Percentiles rank a stretch among this genome's conserved stretches.
Conservation (phyloP, 2,888 invertebrate genomes). For the Melolontha melolontha region DNA sequence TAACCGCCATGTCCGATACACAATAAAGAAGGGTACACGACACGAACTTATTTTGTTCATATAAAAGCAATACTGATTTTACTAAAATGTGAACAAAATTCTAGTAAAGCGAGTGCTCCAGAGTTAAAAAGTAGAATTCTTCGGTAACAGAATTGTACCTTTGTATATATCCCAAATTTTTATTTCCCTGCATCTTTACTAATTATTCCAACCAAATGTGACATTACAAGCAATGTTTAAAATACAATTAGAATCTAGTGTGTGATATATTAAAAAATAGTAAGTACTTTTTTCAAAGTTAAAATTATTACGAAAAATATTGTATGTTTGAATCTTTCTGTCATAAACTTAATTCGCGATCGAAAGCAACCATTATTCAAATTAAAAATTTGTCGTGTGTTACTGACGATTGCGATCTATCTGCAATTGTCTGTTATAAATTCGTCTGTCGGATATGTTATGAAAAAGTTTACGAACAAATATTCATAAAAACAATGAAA, state of each 20-base stretch:
- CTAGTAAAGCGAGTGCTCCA: too few relatives aligned
- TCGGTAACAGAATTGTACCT: too few relatives aligned
- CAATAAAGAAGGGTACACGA: too few relatives aligned
- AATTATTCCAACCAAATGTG: constrained; percentile 53
- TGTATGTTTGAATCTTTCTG: constrained; percentile 1
- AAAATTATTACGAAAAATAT: too few relatives aligned
- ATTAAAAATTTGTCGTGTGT: neutral
- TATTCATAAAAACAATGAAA: too few relatives aligned
- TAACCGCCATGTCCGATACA: too few relatives aligned
- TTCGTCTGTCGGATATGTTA: neutral
- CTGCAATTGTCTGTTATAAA: constrained; percentile 9
- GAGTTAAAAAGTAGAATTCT: too few relatives aligned
- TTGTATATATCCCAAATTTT: constrained; percentile 50
- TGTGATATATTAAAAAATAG: constrained; percentile 56
- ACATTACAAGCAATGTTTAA: constrained; percentile 64
- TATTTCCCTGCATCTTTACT: constrained; percentile 59
- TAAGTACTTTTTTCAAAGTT: constrained; percentile 9
- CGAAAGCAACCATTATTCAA: neutral
- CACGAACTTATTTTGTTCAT: too few relatives aligned
- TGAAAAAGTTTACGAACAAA: neutral
- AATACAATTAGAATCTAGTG: constrained; percentile 61
- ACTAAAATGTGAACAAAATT: too few relatives aligned
- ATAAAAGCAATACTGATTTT: too few relatives aligned
- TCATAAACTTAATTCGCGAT: constrained; percentile 1
- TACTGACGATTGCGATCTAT: constrained; percentile 3